Percentiles rank a stretch among this genome's conserved stretches.
Conservation (phyloP, 2,888 invertebrate genomes). For the Drosophila melanocephala region DNA sequence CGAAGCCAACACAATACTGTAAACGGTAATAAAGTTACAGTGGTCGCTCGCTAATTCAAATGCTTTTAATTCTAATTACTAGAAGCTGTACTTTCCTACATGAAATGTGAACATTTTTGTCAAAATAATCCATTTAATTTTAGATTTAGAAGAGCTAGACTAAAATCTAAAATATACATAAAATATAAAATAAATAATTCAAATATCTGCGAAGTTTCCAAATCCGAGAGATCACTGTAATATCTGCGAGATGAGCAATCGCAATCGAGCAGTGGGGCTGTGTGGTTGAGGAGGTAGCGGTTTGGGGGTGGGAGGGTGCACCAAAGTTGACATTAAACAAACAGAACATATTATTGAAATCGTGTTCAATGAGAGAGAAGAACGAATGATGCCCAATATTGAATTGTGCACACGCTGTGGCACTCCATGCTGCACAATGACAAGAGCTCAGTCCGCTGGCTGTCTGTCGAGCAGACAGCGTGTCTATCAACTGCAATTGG, state of each 20-base stretch:
- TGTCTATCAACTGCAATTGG: slow-evolving; percentile 68
- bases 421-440: slow-evolving; percentile 51
- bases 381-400: slow-evolving; percentile 37
- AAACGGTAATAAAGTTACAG: slow-evolving; percentile 6
- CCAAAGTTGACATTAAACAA: slow-evolving; percentile 51
- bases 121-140: not conserved
- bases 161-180: not conserved
- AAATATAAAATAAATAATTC: not conserved
- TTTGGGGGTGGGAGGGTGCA: not conserved
- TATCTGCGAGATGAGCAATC: slow-evolving; percentile 1
- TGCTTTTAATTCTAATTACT: not conserved
- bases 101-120: not conserved
- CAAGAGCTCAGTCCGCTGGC: slow-evolving; percentile 9
- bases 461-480: slow-evolving; percentile 59
- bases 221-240: not conserved
- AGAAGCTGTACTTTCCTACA: not conserved
- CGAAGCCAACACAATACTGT: not conserved
- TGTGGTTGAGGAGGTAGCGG: not conserved
- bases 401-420: slow-evolving; percentile 72
- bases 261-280: slow-evolving; percentile 17
- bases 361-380: slow-evolving; percentile 25
- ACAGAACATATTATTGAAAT: slow-evolving; percentile 46
- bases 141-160: not conserved
- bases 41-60: not conserved
- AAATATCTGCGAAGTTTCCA: not conserved